Conservation (phyloP, 2,113 vertebrate genomes). For the Glaucomys volans region DNA sequence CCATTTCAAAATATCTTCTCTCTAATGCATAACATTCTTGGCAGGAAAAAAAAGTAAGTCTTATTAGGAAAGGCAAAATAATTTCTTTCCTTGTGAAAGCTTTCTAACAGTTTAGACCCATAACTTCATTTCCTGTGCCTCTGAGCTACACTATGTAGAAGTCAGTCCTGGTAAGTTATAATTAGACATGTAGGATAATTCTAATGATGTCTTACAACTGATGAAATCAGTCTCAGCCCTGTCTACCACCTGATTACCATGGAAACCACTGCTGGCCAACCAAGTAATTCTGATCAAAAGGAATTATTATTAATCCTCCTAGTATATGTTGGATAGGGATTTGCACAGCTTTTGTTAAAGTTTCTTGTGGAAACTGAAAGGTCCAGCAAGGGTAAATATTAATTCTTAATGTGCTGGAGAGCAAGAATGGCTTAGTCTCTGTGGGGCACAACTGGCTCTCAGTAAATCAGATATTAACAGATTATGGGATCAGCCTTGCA, state of each 20-base stretch:
- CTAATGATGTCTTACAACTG: slow-evolving; percentile 87
- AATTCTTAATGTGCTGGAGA: slow-evolving; percentile 84
- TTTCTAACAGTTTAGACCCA: slow-evolving; percentile 71
- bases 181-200: slow-evolving; percentile 88
- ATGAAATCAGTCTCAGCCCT: slow-evolving; percentile 85
- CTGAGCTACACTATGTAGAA: slow-evolving; percentile 79
- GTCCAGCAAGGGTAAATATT: slow-evolving; percentile 86
- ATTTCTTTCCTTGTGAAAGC: slow-evolving; percentile 69
- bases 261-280: slow-evolving; percentile 86
- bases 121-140: slow-evolving; percentile 80
- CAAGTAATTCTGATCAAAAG: slow-evolving; percentile 87
- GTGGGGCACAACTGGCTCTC: slow-evolving; percentile 74
- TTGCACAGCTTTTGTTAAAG: slow-evolving; percentile 85
- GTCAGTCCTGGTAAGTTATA: slow-evolving; percentile 83
- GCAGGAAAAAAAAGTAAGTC: not conserved
- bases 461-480: slow-evolving; percentile 85
- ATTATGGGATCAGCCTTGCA: slow-evolving; percentile 80
- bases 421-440: slow-evolving; percentile 80
- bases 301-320: slow-evolving; percentile 88
- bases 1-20: slow-evolving; percentile 36
- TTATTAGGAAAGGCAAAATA: slow-evolving; percentile 59
- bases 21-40: slow-evolving; percentile 40
- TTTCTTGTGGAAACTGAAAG: slow-evolving; percentile 84
- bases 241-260: slow-evolving; percentile 88
- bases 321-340: slow-evolving; percentile 83